Evolutionary conservation across 1,140 invertebrate genomes (phyloP), one percentile per base, ranked within the genome.

Genomic region (Lanistes nyassanus): DNA sequence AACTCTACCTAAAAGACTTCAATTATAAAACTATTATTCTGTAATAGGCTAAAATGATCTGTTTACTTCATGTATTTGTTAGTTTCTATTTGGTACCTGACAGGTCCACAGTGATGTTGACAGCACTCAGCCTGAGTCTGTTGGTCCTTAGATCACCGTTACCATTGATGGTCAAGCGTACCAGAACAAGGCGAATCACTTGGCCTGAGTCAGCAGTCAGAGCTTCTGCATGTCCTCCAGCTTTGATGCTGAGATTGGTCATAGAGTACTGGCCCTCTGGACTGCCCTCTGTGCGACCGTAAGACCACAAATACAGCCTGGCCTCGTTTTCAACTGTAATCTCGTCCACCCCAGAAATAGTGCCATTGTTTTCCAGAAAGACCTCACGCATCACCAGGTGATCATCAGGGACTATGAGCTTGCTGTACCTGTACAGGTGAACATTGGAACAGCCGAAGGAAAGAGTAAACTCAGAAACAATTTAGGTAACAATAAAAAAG

Each of bases 311-410:
- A 74, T 82, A 82, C 0, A 84, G 74, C 55, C 81, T 75, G 26
- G 82, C 84, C 9, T 76, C 42, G 68, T 84, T 82, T 64, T 85
- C 84, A 13, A 85, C 77, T 6, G 78, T 76, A 19, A 84, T 74
- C 13, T 81, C 82, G 11, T 82, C 77, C 47, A 82, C 68, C 4
- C 79, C 80, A 21, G 76, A 75, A 34, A 85, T 74, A 1, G 84
- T 85, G 42, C 82, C 82, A 62, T 84, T 85, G 16, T 83, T 72
- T 64, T 85, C 83, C 74, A 80, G 75, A 76, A 79, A 85, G 7
- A 85, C 83, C 36, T 83, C 84, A 37, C 84, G 77, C 66, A 85
- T 66, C 0, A 78, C 77, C 13, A 85, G 67, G 36, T 77, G 76
- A 29, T 74, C 36, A 21, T 80, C 80, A 13, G 84, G 76, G n/a